Evolutionary conservation across 2,797 vertebrate genomes (phyloP), one percentile per base, ranked within the genome.

Genomic region (Aldrovandia affinis): DNA sequence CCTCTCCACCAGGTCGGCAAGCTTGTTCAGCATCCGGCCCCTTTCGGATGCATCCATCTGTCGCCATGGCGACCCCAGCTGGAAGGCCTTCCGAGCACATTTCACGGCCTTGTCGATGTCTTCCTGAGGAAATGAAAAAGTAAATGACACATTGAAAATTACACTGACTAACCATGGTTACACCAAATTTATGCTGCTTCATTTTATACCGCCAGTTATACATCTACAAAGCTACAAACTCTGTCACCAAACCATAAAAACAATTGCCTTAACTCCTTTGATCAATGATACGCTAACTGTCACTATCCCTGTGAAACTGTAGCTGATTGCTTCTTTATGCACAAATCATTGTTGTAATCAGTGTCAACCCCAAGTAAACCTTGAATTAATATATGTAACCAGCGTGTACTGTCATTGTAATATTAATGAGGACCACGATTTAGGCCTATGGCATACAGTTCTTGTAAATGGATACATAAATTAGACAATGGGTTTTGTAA

Each of bases 1-100:
- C 88, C 96, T 93, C 89, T 98, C 96, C 28, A 98, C 89, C 86
- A 98, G 92, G 87, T 97, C 96, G 20, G 97, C 97, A 15, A 98
- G 90, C 86, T 93, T 97, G 85, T 92, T 91, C 20, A 98, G 83
- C 0, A 98, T 92, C 33, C 89, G 89, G 25, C 97, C 97, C 82
- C 97, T 88, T 83, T 95, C 93, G 0, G 97, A 98, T 86, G 97
- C 96, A 82, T 98, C 96, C 96, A 97, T 96, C 1, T 93, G 95
- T 39, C 97, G 94, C 97, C 97, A 98, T n/a, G 92, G 88, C 3
- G 97, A 97, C 5, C 96, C 97, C 1, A 95, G 87, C 89, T 96
- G 95, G 86, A 98, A 97, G 87, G 97, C 96, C 7, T 94, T 91
- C 61, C 95, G 93, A n/a, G 97, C 97, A 15, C 95, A 96, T 89